These are phyloP conservation scores for Tyrannus savana DNA, from an alignment of 2,113 vertebrate genomes.

Conservation along the genomic window DNA sequence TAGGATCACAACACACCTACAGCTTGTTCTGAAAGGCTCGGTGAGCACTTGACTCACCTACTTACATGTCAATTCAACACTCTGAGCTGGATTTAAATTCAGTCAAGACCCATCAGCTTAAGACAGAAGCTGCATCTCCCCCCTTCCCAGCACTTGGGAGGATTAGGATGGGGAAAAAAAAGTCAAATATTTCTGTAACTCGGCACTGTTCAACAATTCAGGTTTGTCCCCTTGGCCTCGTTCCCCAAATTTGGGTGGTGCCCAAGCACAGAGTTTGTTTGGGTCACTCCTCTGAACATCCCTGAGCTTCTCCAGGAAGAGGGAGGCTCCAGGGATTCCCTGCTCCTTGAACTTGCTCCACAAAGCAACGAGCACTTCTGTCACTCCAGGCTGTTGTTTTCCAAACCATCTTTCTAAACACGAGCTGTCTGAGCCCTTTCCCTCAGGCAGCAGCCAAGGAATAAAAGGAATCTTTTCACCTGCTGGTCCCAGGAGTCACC, in stretches of 20 bases:
- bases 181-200: not conserved
- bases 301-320: not conserved
- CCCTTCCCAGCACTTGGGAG: not conserved
- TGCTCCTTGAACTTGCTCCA: not conserved
- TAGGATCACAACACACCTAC: slow-evolving; percentile 61
- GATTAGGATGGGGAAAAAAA: not conserved
- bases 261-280: not conserved
- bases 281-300: accelerated
- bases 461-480: not conserved
- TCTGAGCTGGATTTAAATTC: slow-evolving; percentile 41
- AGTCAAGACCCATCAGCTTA: slow-evolving; percentile 10
- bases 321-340: not conserved
- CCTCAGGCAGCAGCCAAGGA: not conserved
- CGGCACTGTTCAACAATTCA: not conserved
- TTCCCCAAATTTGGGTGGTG: not conserved
- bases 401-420: not conserved
- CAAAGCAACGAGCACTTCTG: accelerated
- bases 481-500: not conserved
- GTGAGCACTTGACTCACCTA: slow-evolving; percentile 59
- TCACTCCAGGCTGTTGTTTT: not conserved
- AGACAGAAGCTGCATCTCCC: slow-evolving; percentile 15
- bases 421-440: accelerated
- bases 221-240: not conserved
- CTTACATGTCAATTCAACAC: slow-evolving; percentile 54
- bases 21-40: slow-evolving; percentile 59